Evolutionary conservation across 2,797 vertebrate species (phyloP).

Genomic region (Acanthurus tractus): DNA sequence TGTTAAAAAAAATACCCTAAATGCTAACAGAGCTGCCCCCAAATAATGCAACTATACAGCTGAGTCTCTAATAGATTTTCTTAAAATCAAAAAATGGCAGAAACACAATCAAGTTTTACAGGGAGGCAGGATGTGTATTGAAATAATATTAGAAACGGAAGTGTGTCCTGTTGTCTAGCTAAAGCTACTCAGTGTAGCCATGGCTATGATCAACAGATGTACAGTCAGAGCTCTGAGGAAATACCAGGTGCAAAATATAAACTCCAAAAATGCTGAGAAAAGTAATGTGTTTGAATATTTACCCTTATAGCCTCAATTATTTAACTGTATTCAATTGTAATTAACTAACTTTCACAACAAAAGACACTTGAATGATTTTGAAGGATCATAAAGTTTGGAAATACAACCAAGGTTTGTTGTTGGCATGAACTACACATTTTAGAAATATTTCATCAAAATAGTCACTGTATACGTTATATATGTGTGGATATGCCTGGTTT

Average conservation of each 20-base stretch:
- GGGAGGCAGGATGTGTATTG: neutral
- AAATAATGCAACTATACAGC: neutral
- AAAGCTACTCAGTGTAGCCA: neutral
- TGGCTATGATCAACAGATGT: neutral
- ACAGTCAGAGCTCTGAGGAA: constrained; percentile 2
- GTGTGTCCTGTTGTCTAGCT: neutral
- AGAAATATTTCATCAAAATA: neutral
- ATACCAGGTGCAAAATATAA: neutral
- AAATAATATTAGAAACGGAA: neutral
- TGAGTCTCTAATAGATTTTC: neutral
- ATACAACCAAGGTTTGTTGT: neutral
- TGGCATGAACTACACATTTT: neutral
- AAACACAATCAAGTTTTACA: neutral
- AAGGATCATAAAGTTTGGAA: neutral
- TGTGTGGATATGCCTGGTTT: too few relatives aligned
- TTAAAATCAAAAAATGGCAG: neutral
- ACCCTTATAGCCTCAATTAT: neutral
- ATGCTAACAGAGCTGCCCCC: neutral
- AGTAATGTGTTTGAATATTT: neutral
- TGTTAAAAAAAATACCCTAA: neutral
- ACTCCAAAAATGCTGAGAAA: neutral
- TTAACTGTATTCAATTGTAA: neutral
- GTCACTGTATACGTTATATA: neutral
- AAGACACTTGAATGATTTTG: neutral
- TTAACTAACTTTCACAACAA: neutral